Conservation (phyloP, 2,888 invertebrate species). For the Muscina levida region DNA sequence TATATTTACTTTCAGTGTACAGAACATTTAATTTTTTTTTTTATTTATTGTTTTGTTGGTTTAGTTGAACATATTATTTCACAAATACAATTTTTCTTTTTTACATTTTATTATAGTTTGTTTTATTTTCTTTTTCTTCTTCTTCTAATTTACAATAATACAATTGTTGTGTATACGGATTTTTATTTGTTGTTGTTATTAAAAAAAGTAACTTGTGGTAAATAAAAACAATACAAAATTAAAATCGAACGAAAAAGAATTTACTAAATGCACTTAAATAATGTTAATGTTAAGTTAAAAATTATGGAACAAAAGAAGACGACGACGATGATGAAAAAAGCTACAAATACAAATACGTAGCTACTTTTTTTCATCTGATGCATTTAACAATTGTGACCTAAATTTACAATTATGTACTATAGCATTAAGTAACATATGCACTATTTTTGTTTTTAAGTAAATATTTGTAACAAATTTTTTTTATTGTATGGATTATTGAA, state of each 20-base stretch:
- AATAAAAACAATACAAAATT: constrained; percentile 3
- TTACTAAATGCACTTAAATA: constrained; percentile 58
- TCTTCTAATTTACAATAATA: constrained; percentile 34
- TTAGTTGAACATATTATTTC: neutral
- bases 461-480: neutral
- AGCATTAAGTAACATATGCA: constrained; percentile 12
- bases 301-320: constrained; percentile 6
- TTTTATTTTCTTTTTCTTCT: constrained; percentile 17
- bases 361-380: neutral
- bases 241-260: neutral
- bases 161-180: constrained; percentile 21
- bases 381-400: constrained; percentile 32
- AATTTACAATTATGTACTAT: neutral
- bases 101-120: neutral
- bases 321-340: neutral
- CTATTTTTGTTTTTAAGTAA: no score
- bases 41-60: no score
- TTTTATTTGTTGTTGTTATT: constrained; percentile 7
- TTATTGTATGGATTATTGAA: neutral
- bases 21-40: no score
- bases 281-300: constrained; percentile 40
- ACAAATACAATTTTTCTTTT: no score
- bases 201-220: neutral
- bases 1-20: no score
- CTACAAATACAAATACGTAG: no score